A percentile compares a stretch with the other conserved stretches of the same genome.
These are phyloP conservation scores for Palythoa caribaeorum DNA, from an alignment of 92 coral and sea anemone genomes.

Conservation along the genomic window DNA sequence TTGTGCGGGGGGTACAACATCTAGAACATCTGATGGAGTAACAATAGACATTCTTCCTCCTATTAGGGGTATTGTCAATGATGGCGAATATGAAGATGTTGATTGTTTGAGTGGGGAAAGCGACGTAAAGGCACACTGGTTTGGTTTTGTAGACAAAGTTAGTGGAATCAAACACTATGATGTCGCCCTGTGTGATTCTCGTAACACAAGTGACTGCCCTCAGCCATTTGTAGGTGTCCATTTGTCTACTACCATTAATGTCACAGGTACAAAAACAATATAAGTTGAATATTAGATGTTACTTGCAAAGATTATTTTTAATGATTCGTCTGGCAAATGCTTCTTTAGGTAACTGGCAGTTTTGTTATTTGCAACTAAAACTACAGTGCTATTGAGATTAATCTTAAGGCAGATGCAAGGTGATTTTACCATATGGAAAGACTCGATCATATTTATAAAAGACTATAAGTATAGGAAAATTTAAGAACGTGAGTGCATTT, in stretches of 20 bases:
- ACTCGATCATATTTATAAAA: no score
- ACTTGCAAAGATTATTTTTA: no score
- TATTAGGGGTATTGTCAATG: conserved; percentile 61
- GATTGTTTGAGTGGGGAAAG: conserved; percentile 66
- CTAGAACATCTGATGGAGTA: conserved; percentile 79
- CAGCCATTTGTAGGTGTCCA: conserved; percentile 60
- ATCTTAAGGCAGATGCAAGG: no score
- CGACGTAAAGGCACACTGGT: conserved; percentile 69
- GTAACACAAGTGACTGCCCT: conserved; percentile 65
- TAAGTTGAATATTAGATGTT: neutral
- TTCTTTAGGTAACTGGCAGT: no score
- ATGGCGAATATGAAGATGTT: conserved; percentile 60
- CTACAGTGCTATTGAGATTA: no score
- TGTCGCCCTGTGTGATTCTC: conserved; percentile 77
- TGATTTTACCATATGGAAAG: no score
- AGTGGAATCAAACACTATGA: conserved; percentile 70
- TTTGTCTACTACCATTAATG: conserved; percentile 58
- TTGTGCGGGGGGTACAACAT: conserved; percentile 70
- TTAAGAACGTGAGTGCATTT: no score
- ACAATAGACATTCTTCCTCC: conserved; percentile 77
- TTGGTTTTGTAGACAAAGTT: conserved; percentile 64
- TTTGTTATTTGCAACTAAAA: no score
- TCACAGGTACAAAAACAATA: conserved; percentile 67
- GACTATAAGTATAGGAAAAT: no score
- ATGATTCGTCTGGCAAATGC: no score